phyloP scores from a whole-genome alignment of 2,888 invertebrate genomes.

The Caenorhabditis wallacei region DNA sequence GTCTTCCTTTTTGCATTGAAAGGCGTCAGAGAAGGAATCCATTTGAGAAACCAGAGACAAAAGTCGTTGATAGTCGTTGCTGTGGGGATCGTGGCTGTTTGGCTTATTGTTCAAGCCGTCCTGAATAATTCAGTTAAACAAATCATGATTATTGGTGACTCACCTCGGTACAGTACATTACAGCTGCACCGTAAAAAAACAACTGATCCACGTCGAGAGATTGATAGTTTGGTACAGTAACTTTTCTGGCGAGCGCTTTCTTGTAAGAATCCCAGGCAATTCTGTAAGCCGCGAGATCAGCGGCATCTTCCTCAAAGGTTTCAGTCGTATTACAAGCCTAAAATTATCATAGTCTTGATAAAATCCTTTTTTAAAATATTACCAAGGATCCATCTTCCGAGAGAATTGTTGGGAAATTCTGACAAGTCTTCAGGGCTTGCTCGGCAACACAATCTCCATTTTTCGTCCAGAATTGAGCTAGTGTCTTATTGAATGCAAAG shows the following conservation, averaged over 20 bases:
- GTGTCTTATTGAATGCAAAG: neutral
- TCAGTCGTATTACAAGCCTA: neutral
- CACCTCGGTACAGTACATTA: neutral
- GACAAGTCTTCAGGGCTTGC: slow-evolving; percentile 10
- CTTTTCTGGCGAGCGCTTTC: neutral
- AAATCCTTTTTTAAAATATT: neutral
- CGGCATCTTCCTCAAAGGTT: slow-evolving; percentile 25
- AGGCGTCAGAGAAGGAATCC: neutral
- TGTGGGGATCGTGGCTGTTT: neutral
- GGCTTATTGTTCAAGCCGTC: neutral
- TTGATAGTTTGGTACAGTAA: neutral
- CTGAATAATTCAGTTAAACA: neutral
- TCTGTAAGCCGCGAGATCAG: slow-evolving; percentile 20
- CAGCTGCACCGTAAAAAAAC: slow-evolving; percentile 13
- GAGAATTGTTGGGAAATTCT: neutral
- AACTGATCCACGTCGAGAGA: slow-evolving; percentile 1
- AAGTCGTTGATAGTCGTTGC: neutral
- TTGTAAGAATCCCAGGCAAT: neutral
- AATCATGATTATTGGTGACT: neutral
- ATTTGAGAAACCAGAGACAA: neutral
- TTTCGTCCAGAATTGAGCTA: neutral
- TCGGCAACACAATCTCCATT: slow-evolving; percentile 3
- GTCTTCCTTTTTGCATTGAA: too few species aligned
- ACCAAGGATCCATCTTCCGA: neutral
- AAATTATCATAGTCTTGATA: neutral